These are phyloP conservation scores for Dicentrarchus labrax DNA, from an alignment of 2,113 vertebrate species.

Conservation along the genomic window DNA sequence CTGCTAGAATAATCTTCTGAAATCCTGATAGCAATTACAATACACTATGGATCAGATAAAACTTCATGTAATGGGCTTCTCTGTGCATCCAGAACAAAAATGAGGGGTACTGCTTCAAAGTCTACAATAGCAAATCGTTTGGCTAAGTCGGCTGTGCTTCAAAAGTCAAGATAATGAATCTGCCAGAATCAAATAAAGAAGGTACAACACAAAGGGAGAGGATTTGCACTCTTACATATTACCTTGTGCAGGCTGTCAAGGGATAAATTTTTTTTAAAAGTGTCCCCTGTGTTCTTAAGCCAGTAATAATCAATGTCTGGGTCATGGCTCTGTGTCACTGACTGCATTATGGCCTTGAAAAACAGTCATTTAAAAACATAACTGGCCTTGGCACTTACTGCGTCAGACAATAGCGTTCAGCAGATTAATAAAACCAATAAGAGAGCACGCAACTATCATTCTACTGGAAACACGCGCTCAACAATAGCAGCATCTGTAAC, in stretches of 20 bases:
- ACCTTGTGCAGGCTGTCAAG: constrained; percentile 30
- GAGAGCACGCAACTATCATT: constrained; percentile 48
- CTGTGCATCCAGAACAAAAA: constrained; percentile 54
- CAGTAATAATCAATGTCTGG: constrained; percentile 54
- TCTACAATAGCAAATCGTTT: constrained; percentile 53
- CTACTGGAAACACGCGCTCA: constrained; percentile 26
- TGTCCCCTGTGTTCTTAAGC: constrained; percentile 35
- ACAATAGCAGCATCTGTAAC: constrained; percentile 61
- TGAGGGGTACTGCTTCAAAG: constrained; percentile 58
- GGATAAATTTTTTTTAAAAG: not conserved
- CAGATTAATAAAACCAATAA: constrained; percentile 65
- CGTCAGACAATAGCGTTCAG: constrained; percentile 41
- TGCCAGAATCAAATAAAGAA: constrained; percentile 57
- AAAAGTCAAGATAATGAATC: constrained; percentile 68
- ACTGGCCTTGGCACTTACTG: constrained; percentile 28
- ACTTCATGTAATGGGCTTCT: constrained; percentile 60
- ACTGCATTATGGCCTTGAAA: constrained; percentile 37
- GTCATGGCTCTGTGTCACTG: constrained; percentile 31
- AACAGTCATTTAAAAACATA: constrained; percentile 33
- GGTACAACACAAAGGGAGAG: constrained; percentile 37
- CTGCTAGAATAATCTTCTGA: constrained; percentile 62
- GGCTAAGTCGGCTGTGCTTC: constrained; percentile 50
- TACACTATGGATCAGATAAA: constrained; percentile 73
- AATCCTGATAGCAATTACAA: constrained; percentile 78
- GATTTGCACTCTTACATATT: constrained; percentile 40